Evolutionary conservation across 2,797 vertebrate genomes (phyloP), one percentile per base, ranked within the genome.

Genomic region (Onychomys torridus): DNA sequence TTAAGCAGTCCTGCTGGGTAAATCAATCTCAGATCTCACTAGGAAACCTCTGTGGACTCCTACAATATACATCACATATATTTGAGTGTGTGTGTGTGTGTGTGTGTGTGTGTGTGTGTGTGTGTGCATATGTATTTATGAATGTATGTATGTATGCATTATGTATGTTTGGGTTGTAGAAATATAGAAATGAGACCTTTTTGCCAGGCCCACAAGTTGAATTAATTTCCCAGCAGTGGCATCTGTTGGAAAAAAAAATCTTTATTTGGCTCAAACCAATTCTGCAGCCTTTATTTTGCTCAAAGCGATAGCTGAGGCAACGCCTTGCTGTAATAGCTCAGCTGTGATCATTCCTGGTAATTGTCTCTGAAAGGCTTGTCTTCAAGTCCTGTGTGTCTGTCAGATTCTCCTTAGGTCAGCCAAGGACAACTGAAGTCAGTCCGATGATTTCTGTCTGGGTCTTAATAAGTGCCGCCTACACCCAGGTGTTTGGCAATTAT

Each of bases 341-440:
- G 52, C 84, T 83, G 67, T 37, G 90, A 34, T 76, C 83, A 46
- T 13, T 93, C 91, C 76, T 29, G 43, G 1, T 71, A 69, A 94
- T 71, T 91, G 14, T 73, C 77, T 96, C 76, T 83, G 57, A 82
- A 29, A 46, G 49, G 65, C 46, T 92, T 67, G 14, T 82, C 78
- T 89, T 32, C 65, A 92, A 69, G 52, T 43, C 40, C 63, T 63
- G 17, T 13, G 32, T 37, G 5, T 85, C 17, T 67, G 71, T 94
- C n/a, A 61, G 49, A 57, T 78, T 83, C 82, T 90, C 61, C 25
- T 89, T 52, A 87, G 75, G 49, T 95, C 78, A 71, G 81, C 90
- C 32, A 29, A 52, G n/a, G 34, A 59, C 21, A n/a, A 6, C 46
- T 32, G 25, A 65, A 9, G 10, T 59, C 83, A 6, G 73, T 86